phyloP scores from a whole-genome alignment of 2,113 vertebrate genomes.

The Cottus gobio region DNA sequence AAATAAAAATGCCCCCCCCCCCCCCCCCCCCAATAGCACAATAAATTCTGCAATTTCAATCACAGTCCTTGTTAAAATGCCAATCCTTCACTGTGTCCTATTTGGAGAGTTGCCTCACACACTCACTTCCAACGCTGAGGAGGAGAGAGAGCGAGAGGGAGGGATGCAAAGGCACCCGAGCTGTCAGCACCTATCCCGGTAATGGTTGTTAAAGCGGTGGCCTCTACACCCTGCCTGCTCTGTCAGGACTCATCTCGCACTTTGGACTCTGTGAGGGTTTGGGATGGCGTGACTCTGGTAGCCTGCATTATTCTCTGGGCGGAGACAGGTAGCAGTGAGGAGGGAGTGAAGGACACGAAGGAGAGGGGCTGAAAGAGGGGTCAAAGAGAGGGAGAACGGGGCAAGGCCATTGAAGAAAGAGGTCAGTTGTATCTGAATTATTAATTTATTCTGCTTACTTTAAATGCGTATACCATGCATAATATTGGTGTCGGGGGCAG shows the following conservation, averaged over 20 bases:
- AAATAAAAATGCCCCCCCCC: no score
- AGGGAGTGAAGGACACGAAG: background rate
- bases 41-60: slow-evolving; percentile 37
- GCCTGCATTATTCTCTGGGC: slow-evolving; percentile 23
- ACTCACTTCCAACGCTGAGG: background rate
- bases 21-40: background rate
- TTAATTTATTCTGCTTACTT: background rate
- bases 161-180: slow-evolving; percentile 42
- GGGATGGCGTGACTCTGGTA: slow-evolving; percentile 31
- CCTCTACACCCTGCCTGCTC: slow-evolving; percentile 71
- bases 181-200: slow-evolving; percentile 74
- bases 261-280: slow-evolving; percentile 46
- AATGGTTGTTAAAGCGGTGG: slow-evolving; percentile 77
- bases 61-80: slow-evolving; percentile 51
- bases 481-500: background rate
- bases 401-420: background rate
- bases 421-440: background rate
- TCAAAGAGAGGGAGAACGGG: background rate
- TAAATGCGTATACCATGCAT: background rate
- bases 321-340: slow-evolving; percentile 40
- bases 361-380: background rate
- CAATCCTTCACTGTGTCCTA: slow-evolving; percentile 34
- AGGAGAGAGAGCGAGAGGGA: slow-evolving; percentile 4
- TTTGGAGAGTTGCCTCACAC: slow-evolving; percentile 25
- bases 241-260: slow-evolving; percentile 65